Evolutionary conservation across 2,888 invertebrate species (phyloP).

Genomic region (Ctena decussata): DNA sequence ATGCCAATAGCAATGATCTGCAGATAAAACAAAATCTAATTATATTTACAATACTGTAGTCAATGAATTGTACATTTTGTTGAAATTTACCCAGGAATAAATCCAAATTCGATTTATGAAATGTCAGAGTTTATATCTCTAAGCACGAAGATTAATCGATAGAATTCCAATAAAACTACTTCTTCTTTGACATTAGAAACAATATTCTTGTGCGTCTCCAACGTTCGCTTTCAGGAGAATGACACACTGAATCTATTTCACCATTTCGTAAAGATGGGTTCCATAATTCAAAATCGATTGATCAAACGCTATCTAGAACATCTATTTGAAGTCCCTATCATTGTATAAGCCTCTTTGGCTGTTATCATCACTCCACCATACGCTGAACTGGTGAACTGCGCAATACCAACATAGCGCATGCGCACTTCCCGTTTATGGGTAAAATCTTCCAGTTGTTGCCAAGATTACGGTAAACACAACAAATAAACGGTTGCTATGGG

Average conservation of each 20-base stretch:
- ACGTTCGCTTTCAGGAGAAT: not conserved
- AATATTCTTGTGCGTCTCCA: not conserved
- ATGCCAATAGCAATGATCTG: not conserved
- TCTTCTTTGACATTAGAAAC: not conserved
- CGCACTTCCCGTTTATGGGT: not conserved
- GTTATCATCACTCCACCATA: not conserved
- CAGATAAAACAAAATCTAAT: no score
- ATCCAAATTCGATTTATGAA: not conserved
- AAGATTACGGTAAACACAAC: slow-evolving; percentile 36
- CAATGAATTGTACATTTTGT: no score
- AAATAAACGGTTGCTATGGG: slow-evolving; percentile 35
- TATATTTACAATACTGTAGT: no score
- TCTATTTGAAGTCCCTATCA: not conserved
- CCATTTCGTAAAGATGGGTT: not conserved
- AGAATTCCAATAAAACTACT: no score
- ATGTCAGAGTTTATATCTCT: not conserved
- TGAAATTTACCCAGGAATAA: not conserved
- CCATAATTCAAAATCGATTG: not conserved
- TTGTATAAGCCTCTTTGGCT: not conserved
- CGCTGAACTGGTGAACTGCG: not conserved
- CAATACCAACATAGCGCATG: not conserved
- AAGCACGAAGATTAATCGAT: not conserved
- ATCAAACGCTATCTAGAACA: not conserved
- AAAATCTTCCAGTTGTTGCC: not conserved
- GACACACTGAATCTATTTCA: not conserved